A percentile compares a stretch with the other conserved stretches of the same genome.
Conservation (phyloP, 2,113 vertebrate species). For the Dasyprocta punctata region DNA sequence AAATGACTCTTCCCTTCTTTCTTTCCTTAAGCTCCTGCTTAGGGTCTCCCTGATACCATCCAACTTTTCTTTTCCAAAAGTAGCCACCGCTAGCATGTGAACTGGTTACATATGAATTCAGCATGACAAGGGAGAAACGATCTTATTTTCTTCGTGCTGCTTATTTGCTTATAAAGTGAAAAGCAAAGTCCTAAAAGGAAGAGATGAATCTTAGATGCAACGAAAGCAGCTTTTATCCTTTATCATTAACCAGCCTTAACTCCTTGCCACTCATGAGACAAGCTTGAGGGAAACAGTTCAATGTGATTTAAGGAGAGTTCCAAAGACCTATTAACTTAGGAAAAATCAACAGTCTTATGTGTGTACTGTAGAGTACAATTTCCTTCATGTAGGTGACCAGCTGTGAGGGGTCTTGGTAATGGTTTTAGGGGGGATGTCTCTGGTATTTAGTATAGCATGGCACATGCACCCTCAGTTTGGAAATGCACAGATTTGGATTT, state of each 20-base stretch:
- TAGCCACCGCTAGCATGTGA: neutral
- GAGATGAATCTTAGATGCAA: neutral
- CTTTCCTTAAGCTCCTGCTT: neutral
- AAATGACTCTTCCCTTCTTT: neutral
- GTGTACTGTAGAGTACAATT: neutral
- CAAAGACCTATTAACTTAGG: neutral
- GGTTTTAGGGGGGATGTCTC: neutral
- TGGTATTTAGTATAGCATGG: neutral
- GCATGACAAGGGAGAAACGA: neutral
- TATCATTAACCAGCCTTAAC: neutral
- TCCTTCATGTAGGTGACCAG: neutral
- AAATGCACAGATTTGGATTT: neutral
- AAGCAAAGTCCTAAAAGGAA: neutral
- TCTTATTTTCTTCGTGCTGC: conserved; percentile 30
- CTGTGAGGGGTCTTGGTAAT: neutral
- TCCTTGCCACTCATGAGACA: neutral
- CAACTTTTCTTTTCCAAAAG: neutral
- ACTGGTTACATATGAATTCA: neutral
- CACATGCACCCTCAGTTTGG: neutral
- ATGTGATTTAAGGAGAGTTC: neutral
- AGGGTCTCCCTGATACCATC: neutral
- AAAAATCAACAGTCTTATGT: neutral
- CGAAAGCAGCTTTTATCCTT: neutral
- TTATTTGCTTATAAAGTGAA: conserved; percentile 6
- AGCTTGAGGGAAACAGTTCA: neutral